phyloP scores from a whole-genome alignment of 2,888 invertebrate genomes.

The Petrolisthes manimaculis region DNA sequence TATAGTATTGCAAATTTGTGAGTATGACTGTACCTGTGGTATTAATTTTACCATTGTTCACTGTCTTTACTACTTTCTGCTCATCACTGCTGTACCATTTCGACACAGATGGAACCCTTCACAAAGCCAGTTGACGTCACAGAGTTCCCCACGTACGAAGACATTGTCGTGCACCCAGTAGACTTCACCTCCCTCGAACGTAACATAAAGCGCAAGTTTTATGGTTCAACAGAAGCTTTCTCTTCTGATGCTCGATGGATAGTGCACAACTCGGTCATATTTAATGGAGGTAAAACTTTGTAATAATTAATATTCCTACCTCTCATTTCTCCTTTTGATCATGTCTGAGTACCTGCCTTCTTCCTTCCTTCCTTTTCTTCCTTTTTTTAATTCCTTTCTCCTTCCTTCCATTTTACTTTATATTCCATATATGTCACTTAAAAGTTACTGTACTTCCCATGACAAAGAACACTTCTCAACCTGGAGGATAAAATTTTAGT shows the following conservation, averaged over 20 bases:
- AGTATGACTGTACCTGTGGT: too few species aligned
- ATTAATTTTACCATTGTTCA: too few species aligned
- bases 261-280: conserved; percentile 90
- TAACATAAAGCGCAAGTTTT: conserved; percentile 81
- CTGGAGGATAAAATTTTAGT: too few species aligned
- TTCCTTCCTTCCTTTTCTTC: neutral
- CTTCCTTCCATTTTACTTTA: too few species aligned
- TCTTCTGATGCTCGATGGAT: conserved; percentile 93
- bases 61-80: too few species aligned
- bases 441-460: too few species aligned
- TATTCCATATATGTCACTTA: too few species aligned
- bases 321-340: neutral
- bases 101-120: conserved; percentile 81
- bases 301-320: neutral
- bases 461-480: too few species aligned
- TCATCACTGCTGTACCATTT: too few species aligned
- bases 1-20: too few species aligned
- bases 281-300: conserved; percentile 82
- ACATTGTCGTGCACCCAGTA: conserved; percentile 89
- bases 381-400: neutral
- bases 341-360: neutral
- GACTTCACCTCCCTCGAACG: conserved; percentile 81
- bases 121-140: conserved; percentile 80
- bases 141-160: conserved; percentile 82
- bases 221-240: conserved; percentile 90